phyloP scores from a whole-genome alignment of 37 sponge, comb jelly and placozoan genomes.

The Petrosia ficiformis region DNA sequence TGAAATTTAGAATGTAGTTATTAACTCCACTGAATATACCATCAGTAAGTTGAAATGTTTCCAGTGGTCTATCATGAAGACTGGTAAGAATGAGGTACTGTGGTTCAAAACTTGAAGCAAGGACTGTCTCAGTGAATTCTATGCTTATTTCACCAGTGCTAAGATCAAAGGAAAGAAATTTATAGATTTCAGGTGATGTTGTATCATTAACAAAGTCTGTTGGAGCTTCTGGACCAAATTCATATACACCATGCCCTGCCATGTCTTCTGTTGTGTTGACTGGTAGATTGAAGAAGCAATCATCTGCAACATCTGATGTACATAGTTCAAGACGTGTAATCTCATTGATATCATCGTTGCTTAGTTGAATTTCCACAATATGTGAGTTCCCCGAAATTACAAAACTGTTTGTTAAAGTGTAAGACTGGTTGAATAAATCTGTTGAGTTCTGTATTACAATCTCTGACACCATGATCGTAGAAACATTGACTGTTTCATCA shows the following conservation, averaged over 20 bases:
- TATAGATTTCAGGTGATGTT: slow-evolving; percentile 47
- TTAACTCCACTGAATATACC: no score
- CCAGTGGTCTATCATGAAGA: slow-evolving; percentile 64
- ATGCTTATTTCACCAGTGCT: slow-evolving; percentile 65
- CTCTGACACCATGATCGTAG: slow-evolving; percentile 37
- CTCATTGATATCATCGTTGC: slow-evolving; percentile 59
- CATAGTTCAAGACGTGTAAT: slow-evolving; percentile 73
- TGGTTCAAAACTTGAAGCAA: slow-evolving; percentile 54
- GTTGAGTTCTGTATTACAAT: slow-evolving; percentile 25
- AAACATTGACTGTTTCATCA: slow-evolving; percentile 82
- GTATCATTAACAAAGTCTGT: slow-evolving; percentile 65
- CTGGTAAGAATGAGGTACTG: slow-evolving; percentile 54
- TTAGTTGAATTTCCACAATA: slow-evolving; percentile 53
- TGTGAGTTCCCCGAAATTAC: slow-evolving; percentile 59
- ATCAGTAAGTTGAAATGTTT: slow-evolving; percentile 28
- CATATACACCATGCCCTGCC: slow-evolving; percentile 58
- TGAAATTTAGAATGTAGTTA: slow-evolving; percentile 37
- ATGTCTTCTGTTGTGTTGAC: slow-evolving; percentile 68
- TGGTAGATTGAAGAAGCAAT: slow-evolving; percentile 71
- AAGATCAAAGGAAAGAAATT: slow-evolving; percentile 72
- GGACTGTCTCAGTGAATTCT: slow-evolving; percentile 75
- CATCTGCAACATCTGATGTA: slow-evolving; percentile 16
- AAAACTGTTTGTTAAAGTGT: slow-evolving; percentile 60
- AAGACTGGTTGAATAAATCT: slow-evolving; percentile 14
- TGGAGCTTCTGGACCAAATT: slow-evolving; percentile 19